These are phyloP conservation scores for Oscheius onirici DNA, from an alignment of 2,888 invertebrate genomes.

Conservation along the genomic window DNA sequence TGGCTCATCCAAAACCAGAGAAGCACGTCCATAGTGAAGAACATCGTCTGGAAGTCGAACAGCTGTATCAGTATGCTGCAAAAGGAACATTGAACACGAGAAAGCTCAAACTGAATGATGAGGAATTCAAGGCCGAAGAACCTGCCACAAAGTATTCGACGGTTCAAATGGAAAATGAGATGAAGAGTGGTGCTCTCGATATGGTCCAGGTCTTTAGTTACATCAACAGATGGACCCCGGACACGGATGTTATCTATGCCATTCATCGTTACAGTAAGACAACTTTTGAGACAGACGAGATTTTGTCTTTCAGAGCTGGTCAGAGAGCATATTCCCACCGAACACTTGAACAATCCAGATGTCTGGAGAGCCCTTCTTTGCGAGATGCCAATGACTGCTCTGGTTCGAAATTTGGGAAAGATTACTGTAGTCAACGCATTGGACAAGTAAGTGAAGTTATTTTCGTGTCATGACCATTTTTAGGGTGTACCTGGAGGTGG, in stretches of 20 bases:
- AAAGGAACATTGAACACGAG: slow-evolving; percentile 40
- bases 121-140: slow-evolving; percentile 25
- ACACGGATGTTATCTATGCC: slow-evolving; percentile 38
- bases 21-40: slow-evolving; percentile 10
- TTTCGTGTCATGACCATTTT: not conserved
- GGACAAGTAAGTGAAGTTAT: slow-evolving; percentile 31
- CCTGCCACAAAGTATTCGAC: slow-evolving; percentile 37
- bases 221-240: slow-evolving; percentile 46
- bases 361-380: slow-evolving; percentile 72
- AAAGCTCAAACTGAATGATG: slow-evolving; percentile 21
- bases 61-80: slow-evolving; percentile 61
- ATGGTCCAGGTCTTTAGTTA: slow-evolving; percentile 53
- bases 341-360: slow-evolving; percentile 76
- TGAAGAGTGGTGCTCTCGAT: slow-evolving; percentile 48
- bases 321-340: slow-evolving; percentile 80
- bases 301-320: slow-evolving; percentile 74
- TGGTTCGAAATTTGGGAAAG: slow-evolving; percentile 72
- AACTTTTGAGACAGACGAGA: not conserved
- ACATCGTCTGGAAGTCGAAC: slow-evolving; percentile 54
- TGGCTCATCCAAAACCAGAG: slow-evolving; percentile 63
- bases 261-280: slow-evolving; percentile 43
- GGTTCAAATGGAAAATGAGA: slow-evolving; percentile 42
- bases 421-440: slow-evolving; percentile 70
- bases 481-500: slow-evolving; percentile 46
- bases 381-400: slow-evolving; percentile 73